Conservation (phyloP, 1,140 invertebrate genomes). For the Subanguina moxae region DNA sequence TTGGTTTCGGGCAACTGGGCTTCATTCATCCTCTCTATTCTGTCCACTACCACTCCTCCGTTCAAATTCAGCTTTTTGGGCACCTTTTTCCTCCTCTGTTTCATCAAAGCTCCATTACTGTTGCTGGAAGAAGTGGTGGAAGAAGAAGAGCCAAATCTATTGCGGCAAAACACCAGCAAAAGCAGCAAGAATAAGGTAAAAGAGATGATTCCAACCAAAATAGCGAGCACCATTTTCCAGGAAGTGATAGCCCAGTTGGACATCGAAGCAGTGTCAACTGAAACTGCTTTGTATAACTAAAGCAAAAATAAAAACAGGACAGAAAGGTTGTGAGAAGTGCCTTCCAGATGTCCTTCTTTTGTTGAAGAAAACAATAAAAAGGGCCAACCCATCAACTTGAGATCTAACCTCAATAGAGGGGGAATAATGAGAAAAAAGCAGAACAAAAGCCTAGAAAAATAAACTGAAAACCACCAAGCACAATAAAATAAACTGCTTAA, state of each 20-base stretch:
- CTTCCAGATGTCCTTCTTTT: conserved; percentile 4
- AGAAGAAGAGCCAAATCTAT: conserved; percentile 1
- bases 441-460: no score
- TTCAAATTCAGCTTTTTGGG: conserved; percentile 16
- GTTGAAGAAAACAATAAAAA: no score
- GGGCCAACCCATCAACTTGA: no score
- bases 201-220: neutral
- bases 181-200: conserved; percentile 3
- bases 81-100: conserved; percentile 10
- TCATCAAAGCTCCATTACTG: conserved; percentile 6
- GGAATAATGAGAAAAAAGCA: no score
- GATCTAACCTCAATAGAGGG: no score
- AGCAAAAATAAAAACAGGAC: neutral
- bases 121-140: conserved; percentile 1
- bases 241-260: neutral
- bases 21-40: neutral
- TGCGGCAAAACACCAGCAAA: conserved; percentile 17
- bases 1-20: conserved; percentile 21
- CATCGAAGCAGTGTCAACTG: neutral
- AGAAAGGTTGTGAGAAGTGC: neutral
- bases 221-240: neutral
- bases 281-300: neutral
- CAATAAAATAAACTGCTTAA: no score
- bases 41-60: conserved; percentile 10
- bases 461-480: no score